Evolutionary conservation across 2,888 invertebrate species (phyloP).

Genomic region (Drosophila recens): DNA sequence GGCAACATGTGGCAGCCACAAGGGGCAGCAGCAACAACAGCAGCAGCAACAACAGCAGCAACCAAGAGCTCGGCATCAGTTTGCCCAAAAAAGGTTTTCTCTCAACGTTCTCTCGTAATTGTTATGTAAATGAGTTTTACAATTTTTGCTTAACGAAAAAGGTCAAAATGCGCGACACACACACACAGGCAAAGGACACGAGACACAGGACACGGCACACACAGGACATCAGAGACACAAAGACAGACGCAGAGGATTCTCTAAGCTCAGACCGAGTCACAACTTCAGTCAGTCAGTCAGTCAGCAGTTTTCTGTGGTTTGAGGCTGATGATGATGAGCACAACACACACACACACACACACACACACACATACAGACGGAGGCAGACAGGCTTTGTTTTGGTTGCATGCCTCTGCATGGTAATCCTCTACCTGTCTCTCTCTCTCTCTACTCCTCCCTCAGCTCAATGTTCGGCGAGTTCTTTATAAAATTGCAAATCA

Average conservation of each 20-base stretch:
- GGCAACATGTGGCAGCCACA: slow-evolving; percentile 59
- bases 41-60: too few relatives aligned
- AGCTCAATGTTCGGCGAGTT: slow-evolving; percentile 46
- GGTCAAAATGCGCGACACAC: slow-evolving; percentile 60
- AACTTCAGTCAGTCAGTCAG: slow-evolving; percentile 62
- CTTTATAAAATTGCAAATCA: slow-evolving; percentile 80
- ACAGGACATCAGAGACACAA: slow-evolving; percentile 12
- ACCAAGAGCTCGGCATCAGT: slow-evolving; percentile 8
- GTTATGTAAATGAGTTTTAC: slow-evolving; percentile 80
- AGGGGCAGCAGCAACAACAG: slow-evolving; percentile 20
- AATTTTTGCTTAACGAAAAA: slow-evolving; percentile 75
- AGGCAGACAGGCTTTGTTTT: slow-evolving; percentile 31
- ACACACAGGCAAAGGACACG: slow-evolving; percentile 4
- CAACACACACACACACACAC: slow-evolving; percentile 13
- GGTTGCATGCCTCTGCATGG: slow-evolving; percentile 57
- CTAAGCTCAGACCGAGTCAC: slow-evolving; percentile 35
- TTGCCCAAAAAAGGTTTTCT: slow-evolving; percentile 54
- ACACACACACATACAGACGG: slow-evolving; percentile 8
- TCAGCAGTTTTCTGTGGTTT: slow-evolving; percentile 63
- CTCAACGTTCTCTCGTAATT: slow-evolving; percentile 65
- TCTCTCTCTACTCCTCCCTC: not conserved
- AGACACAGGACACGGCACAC: slow-evolving; percentile 18
- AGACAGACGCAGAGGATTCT: slow-evolving; percentile 12
- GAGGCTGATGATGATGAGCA: slow-evolving; percentile 39
- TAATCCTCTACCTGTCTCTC: slow-evolving; percentile 44